phyloP scores from a whole-genome alignment of 2,888 invertebrate genomes.

The Oscheius sp. region DNA sequence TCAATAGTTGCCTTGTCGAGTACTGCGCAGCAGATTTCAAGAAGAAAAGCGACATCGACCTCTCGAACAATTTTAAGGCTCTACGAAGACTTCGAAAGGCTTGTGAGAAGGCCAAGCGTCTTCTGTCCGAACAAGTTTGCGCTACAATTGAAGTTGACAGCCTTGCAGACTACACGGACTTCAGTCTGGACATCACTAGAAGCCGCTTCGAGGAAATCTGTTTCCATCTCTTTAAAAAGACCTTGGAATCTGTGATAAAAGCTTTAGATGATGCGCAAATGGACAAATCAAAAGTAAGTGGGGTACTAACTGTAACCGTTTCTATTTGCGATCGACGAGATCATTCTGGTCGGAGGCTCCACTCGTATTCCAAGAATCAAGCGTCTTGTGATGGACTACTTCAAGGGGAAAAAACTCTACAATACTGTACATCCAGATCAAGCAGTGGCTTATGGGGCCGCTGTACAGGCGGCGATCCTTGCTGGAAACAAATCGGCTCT shows the following conservation, averaged over 20 bases:
- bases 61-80: conserved; percentile 87
- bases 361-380: conserved; percentile 98
- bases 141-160: conserved; percentile 87
- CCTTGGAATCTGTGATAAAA: conserved; percentile 96
- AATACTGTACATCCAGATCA: conserved; percentile 95
- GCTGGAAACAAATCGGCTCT: no score
- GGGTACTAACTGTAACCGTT: no score
- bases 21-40: conserved; percentile 75
- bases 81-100: conserved; percentile 89
- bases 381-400: conserved; percentile 86
- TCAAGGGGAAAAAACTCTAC: conserved; percentile 90
- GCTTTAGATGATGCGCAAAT: conserved; percentile 81
- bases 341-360: conserved; percentile 87
- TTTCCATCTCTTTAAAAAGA: conserved; percentile 93
- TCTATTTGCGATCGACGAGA: conserved; percentile 75
- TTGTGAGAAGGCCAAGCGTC: conserved; percentile 81
- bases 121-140: conserved; percentile 77
- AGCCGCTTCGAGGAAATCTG: conserved; percentile 96
- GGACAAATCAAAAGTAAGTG: neutral
- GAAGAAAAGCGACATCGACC: conserved; percentile 82
- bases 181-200: conserved; percentile 83
- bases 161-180: conserved; percentile 75
- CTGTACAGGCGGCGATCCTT: conserved; percentile 34
- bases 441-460: conserved; percentile 93
- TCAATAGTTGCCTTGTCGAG: conserved; percentile 72